Base-by-base conservation (phyloP, 2,888 invertebrate genomes). In the Rhyacophila evoluta region DNA sequence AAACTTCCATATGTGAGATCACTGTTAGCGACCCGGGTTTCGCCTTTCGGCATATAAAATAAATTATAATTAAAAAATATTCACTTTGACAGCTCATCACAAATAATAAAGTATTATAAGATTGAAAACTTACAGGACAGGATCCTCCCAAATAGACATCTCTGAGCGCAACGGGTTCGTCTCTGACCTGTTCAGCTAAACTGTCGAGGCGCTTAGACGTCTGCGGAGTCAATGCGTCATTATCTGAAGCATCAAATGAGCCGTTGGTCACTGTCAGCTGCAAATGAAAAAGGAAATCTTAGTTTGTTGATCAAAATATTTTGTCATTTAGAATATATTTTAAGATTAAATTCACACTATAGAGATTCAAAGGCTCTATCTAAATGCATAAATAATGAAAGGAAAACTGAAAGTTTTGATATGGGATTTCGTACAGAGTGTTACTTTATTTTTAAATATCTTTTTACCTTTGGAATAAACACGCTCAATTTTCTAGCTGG, bases 101-200 rank as follows among this genome's bases (percentile, higher is more conserved):
- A n/a, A 33, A 33, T 6, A 33, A 33, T 4, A 33, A 33, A 33
- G 2, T 33, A 6, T 4, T 33, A 2, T 4, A 33, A 4, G 2
- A 33, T 4, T 33, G 29, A 4, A 33, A 33, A 70, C 82, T 86
- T 82, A 89, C 89, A 73, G 92, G 92, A 84, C 94, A 93, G 77
- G 94, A 93, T 25, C 97, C 97, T 8, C 96, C 96, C 36, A 97
- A 91, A 86, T 95, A 97, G 11, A 96, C 93, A 86, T 97, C 95
- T 83, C 92, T 91, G 77, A 87, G 86, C 73, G 83, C 77, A 19
- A 74, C 72, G 6, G 75, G 74, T 68, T 80, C 81, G 36, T 77
- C 80, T n/a, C 87, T 88, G 28, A 90, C 85, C 88, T 89, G 88
- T 79, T 88, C 88, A 25, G 90, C 89, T 81, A 90, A 84, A 0